These are phyloP conservation scores for Pitta sordida DNA, from an alignment of 2,113 vertebrate species.

Conservation along the genomic window DNA sequence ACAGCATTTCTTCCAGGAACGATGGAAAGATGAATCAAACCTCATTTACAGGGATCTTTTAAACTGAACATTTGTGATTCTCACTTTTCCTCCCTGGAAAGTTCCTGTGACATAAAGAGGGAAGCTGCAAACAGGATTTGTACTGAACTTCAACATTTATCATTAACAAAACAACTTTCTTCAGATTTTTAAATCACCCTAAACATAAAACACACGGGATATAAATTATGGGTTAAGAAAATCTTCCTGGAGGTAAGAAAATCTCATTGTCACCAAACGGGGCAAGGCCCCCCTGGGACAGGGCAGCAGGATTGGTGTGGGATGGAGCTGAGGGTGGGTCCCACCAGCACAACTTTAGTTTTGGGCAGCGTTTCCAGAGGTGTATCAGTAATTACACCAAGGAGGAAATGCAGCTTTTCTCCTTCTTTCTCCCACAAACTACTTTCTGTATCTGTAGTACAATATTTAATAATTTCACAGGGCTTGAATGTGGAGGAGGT, in stretches of 20 bases:
- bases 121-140: neutral
- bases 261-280: neutral
- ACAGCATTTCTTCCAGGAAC: neutral
- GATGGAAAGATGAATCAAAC: neutral
- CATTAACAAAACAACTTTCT: neutral
- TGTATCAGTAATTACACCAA: accelerated
- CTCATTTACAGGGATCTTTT: neutral
- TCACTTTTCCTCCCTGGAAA: neutral
- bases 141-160: neutral
- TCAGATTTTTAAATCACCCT: neutral
- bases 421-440: neutral
- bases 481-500: accelerated
- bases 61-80: neutral
- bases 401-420: accelerated
- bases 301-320: neutral
- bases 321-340: neutral
- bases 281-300: accelerated
- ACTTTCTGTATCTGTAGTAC: neutral
- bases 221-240: neutral
- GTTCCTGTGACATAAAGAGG: neutral
- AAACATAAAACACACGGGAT: neutral
- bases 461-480: neutral
- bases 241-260: neutral
- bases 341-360: accelerated
- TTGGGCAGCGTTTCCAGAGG: accelerated